Evolutionary conservation across 2,113 vertebrate genomes (phyloP), one percentile per base, ranked within the genome.

Genomic region (Phocoena phocoena): DNA sequence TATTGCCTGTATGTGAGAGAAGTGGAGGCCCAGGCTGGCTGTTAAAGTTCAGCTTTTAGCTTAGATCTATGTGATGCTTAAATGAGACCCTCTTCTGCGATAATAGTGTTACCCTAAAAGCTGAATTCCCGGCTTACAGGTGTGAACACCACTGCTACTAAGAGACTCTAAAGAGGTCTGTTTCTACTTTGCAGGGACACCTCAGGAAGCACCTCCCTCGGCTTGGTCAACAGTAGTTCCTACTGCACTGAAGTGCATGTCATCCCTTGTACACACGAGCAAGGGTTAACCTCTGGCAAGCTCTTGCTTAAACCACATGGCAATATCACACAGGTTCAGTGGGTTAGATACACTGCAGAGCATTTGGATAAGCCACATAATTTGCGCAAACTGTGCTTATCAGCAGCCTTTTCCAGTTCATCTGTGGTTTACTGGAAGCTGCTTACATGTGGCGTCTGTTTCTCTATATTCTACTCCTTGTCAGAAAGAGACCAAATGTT

Each of bases 401-500:
- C 36, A 87, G 41, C 62, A 71, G n/a, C 18, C 50, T 26, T 92
- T 67, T 73, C 68, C 5, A 33, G 65, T 73, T 82, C 88, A 80
- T 28, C 67, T 47, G 63, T 58, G 65, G 36, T 38, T 95, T 71
- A 26, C n/a, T 67, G 74, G 93, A 92, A 83, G 47, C 73, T 74
- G 62, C 55, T 88, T 86, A 76, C 17, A 4, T 58, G 31, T 65
- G 67, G n/a, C 47, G 50, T 68, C 53, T 94, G 2, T 93, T 88
- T 95, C 41, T 68, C 55, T 38, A 8, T 14, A 23, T 31, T 81
- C 63, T 20, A 53, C 58, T 84, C 53, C 53, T n/a, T 68, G 38
- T 50, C 44, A 88, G 79, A 58, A 88, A 84, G 55, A 60, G 8
- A 77, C 23, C 14, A 76, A 10, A 8, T 36, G 6, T 79, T 73